Evolutionary conservation across 2,797 vertebrate genomes (phyloP).

Genomic region (Cirrhinus mrigala): DNA sequence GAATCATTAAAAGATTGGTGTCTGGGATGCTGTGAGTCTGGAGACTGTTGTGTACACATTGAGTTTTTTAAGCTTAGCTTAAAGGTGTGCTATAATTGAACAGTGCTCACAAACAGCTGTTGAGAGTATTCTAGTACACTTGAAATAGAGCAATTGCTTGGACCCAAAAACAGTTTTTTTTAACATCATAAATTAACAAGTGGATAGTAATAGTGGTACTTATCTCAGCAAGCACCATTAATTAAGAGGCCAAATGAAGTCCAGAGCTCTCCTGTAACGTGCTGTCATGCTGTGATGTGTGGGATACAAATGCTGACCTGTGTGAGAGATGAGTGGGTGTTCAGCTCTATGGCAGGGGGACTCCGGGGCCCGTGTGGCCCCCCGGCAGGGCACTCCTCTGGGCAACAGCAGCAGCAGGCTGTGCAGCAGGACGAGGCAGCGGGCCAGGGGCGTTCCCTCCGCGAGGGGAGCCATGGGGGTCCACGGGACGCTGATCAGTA

Average conservation of each 20-base stretch:
- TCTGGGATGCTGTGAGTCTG: neutral
- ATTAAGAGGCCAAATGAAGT: neutral
- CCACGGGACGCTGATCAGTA: constrained; percentile 72
- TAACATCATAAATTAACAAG: neutral
- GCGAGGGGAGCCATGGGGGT: constrained; percentile 80
- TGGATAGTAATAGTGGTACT: neutral
- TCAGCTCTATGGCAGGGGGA: constrained; percentile 85
- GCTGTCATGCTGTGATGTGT: neutral
- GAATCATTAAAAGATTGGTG: neutral
- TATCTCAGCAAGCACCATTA: constrained; percentile 18
- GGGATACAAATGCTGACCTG: constrained; percentile 78
- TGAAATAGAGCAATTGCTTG: neutral
- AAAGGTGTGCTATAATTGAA: constrained; percentile 6
- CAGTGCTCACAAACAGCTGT: neutral
- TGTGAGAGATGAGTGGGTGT: constrained; percentile 88
- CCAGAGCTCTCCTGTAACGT: neutral
- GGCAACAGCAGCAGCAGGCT: constrained; percentile 80
- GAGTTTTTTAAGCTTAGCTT: constrained; percentile 3
- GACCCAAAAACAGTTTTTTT: neutral
- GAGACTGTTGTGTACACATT: neutral
- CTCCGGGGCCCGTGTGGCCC: constrained; percentile 75
- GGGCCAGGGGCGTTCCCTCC: constrained; percentile 74
- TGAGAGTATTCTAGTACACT: neutral
- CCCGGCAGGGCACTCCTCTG: constrained; percentile 71
- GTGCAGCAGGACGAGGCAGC: constrained; percentile 84